phyloP scores from a whole-genome alignment of 2,113 vertebrate species.

The Platysternon megacephalum region DNA sequence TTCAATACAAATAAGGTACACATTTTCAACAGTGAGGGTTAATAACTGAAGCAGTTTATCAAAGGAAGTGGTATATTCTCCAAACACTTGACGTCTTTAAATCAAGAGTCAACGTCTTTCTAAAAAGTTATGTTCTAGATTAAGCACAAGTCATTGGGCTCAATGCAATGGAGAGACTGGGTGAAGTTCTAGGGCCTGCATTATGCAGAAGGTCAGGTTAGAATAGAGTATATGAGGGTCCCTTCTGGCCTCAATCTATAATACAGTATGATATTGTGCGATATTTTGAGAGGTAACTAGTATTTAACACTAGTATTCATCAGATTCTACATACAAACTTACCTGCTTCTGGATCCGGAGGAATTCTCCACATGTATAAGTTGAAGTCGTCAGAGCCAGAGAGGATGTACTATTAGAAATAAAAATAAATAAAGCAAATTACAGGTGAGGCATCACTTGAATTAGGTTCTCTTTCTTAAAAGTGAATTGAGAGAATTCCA shows the following conservation, averaged over 20 bases:
- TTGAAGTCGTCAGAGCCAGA: constrained; percentile 99
- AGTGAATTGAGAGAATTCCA: not conserved
- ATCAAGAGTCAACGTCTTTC: not conserved
- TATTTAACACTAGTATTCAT: not conserved
- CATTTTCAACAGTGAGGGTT: not conserved
- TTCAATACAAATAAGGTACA: not conserved
- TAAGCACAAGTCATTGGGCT: not conserved
- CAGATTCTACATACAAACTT: constrained; percentile 2
- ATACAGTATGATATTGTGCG: not conserved
- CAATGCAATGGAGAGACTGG: not conserved
- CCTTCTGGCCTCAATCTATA: not conserved
- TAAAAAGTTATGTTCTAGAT: not conserved
- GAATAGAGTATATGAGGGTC: not conserved
- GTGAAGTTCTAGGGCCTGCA: accelerated
- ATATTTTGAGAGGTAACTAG: not conserved
- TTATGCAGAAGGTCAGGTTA: not conserved
- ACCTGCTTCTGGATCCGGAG: constrained; percentile 96
- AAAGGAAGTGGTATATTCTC: not conserved
- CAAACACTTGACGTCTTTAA: not conserved
- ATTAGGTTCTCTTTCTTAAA: not conserved
- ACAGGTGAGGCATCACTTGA: not conserved
- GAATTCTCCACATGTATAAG: constrained; percentile 99
- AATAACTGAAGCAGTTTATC: not conserved
- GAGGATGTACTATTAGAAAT: constrained; percentile 91
- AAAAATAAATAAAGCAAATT: constrained; percentile 57